Percentiles rank a stretch among this genome's conserved stretches.
These are phyloP conservation scores for Ctenochaetus hawaiiensis DNA, from an alignment of 2,797 vertebrate species.

Conservation along the genomic window DNA sequence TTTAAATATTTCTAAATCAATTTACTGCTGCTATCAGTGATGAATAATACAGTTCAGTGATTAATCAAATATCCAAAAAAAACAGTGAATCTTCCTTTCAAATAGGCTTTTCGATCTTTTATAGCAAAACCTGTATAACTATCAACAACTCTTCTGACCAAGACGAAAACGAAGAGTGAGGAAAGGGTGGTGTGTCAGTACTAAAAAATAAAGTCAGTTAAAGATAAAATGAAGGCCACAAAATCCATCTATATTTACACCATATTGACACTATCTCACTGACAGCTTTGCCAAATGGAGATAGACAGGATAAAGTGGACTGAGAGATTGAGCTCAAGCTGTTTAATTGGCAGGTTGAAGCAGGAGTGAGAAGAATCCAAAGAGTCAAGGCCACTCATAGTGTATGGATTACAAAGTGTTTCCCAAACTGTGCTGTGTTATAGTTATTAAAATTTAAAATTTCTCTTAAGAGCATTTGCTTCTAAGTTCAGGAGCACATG, in stretches of 20 bases:
- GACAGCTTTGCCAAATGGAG: conserved; percentile 26
- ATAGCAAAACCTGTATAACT: too few relatives aligned
- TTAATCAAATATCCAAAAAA: neutral
- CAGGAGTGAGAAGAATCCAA: neutral
- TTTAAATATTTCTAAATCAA: neutral
- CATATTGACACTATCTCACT: conserved; percentile 11
- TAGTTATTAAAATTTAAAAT: neutral
- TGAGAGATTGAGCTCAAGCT: conserved; percentile 14
- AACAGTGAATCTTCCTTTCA: neutral
- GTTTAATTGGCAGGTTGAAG: conserved; percentile 38
- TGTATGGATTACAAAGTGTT: neutral
- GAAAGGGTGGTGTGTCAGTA: neutral
- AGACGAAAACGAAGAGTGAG: neutral
- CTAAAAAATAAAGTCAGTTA: neutral
- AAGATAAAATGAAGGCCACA: conserved; percentile 1
- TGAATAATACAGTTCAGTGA: neutral
- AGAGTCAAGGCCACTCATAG: neutral
- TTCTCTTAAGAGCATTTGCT: neutral
- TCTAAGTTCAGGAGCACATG: neutral
- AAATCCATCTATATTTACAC: conserved; percentile 8
- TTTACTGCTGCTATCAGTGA: neutral
- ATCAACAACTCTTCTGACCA: neutral
- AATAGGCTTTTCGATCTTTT: too few relatives aligned
- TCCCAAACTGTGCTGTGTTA: neutral
- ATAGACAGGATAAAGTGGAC: conserved; percentile 17